These are phyloP conservation scores for Formica selysi DNA, from an alignment of 1,140 invertebrate species.

Conservation along the genomic window DNA sequence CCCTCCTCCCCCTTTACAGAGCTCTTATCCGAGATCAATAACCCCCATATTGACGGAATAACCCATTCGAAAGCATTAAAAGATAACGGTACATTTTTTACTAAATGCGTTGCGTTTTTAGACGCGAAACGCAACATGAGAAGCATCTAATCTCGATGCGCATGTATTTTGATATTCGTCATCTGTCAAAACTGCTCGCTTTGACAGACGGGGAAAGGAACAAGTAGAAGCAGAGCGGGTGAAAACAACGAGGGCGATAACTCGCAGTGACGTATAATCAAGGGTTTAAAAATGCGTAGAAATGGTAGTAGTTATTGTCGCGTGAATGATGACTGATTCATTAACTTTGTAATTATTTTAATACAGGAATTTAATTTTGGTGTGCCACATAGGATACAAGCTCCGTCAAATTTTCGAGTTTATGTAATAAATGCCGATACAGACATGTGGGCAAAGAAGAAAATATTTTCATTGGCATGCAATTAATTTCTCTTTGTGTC, in stretches of 20 bases:
- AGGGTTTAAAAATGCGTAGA: background rate
- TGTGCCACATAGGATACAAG: background rate
- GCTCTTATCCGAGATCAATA: constrained; percentile 69
- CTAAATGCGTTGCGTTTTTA: background rate
- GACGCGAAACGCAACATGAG: background rate
- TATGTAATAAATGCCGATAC: background rate
- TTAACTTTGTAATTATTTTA: background rate
- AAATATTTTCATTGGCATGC: constrained; percentile 62
- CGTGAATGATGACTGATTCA: background rate
- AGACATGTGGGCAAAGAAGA: constrained; percentile 9
- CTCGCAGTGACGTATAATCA: constrained; percentile 59
- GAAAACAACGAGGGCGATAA: constrained; percentile 58
- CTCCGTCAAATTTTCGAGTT: constrained; percentile 11
- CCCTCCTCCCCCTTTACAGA: constrained; percentile 30
- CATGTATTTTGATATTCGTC: constrained; percentile 47
- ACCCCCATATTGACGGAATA: constrained; percentile 60
- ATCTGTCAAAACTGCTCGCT: constrained; percentile 33
- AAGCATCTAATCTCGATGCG: constrained; percentile 11
- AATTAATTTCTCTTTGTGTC: background rate
- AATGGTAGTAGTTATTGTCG: background rate
- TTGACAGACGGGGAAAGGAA: constrained; percentile 59
- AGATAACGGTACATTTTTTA: background rate
- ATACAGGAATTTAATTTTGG: background rate
- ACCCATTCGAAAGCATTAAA: constrained; percentile 44
- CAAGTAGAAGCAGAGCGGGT: constrained; percentile 14